Conservation (phyloP, 2,113 vertebrate genomes). For the Henicopernis longicauda region DNA sequence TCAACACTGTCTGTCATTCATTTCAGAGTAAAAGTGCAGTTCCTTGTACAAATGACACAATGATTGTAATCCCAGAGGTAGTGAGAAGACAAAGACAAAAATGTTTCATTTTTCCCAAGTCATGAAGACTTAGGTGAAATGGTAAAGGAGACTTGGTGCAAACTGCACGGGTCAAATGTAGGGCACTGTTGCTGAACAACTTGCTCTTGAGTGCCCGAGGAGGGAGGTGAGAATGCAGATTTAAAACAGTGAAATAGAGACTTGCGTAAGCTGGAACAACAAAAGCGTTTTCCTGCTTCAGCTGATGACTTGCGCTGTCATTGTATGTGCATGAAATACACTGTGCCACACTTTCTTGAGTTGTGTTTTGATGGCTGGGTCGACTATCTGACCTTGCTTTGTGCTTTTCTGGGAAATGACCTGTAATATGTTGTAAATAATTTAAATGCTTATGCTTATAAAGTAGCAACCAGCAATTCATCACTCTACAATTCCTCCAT, state of each 20-base stretch:
- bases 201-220: not conserved
- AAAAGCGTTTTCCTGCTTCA: not conserved
- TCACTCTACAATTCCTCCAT: not conserved
- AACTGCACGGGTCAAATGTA: not conserved
- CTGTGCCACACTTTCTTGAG: slow-evolving; percentile 1
- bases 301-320: not conserved
- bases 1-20: not conserved
- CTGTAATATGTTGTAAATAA: slow-evolving; percentile 57
- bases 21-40: not conserved
- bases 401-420: slow-evolving; percentile 22
- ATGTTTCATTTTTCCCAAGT: not conserved
- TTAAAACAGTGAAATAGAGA: not conserved
- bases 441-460: slow-evolving; percentile 27
- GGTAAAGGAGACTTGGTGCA: not conserved
- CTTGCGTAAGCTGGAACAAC: not conserved
- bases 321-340: not conserved
- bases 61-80: slow-evolving; percentile 50
- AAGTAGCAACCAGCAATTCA: not conserved
- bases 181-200: not conserved
- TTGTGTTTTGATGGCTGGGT: slow-evolving; percentile 7
- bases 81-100: not conserved
- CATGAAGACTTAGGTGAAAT: not conserved
- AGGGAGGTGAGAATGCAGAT: not conserved
- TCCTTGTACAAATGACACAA: slow-evolving; percentile 32
- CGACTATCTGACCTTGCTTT: slow-evolving; percentile 16